Percentiles rank a stretch among this genome's conserved stretches.
Evolutionary conservation across 2,797 vertebrate species (phyloP).

Genomic region (Gymnocypris eckloni): DNA sequence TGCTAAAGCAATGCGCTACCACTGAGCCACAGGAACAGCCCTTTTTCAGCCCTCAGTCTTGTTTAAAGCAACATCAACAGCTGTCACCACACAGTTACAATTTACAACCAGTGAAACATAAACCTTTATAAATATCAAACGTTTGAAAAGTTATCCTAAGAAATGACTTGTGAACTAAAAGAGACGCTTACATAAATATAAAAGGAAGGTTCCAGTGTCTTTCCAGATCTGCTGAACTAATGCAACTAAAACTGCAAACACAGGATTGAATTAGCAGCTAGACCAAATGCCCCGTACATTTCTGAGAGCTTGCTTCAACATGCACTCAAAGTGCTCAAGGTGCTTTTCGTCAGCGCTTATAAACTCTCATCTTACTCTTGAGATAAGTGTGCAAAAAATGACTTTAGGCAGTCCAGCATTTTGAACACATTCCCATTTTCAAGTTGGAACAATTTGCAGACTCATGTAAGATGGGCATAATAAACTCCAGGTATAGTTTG

Average conservation of each 20-base stretch:
- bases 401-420: neutral
- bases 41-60: neutral
- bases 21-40: no score
- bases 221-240: slow-evolving; percentile 1
- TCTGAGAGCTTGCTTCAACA: neutral
- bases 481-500: neutral
- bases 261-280: slow-evolving; percentile 16
- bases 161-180: slow-evolving; percentile 40
- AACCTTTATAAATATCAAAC: slow-evolving; percentile 27
- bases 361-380: slow-evolving; percentile 72
- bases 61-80: slow-evolving; percentile 26
- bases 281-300: neutral
- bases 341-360: neutral
- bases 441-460: no score
- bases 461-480: neutral
- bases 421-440: slow-evolving; percentile 11
- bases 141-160: slow-evolving; percentile 27
- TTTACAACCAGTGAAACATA: slow-evolving; percentile 42
- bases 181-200: slow-evolving; percentile 18
- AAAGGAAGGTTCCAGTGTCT: neutral
- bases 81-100: slow-evolving; percentile 47
- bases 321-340: neutral
- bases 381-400: neutral
- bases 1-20: no score
- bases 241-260: neutral